Base-by-base conservation (phyloP, 2,888 invertebrate species). In the Drosophila niveifrons region DNA sequence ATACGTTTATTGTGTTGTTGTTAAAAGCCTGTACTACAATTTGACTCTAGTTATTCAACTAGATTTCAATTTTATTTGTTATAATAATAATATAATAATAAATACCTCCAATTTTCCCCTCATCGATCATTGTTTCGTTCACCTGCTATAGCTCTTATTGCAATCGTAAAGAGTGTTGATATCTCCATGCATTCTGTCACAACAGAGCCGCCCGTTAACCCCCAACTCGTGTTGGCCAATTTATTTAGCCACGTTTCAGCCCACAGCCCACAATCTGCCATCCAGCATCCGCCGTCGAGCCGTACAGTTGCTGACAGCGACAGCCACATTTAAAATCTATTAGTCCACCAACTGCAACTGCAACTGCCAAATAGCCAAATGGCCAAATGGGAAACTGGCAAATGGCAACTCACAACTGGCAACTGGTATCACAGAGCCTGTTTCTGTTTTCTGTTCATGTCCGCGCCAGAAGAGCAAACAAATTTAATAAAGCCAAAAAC, bases 241-340 rank as follows among this genome's bases (percentile, higher is more conserved):
- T 75, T 72, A 85, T 82, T 85, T 75, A 28, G 83, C 61, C 71
- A 43, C 77, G 59, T 59, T 81, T 66, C 66, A 15, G 17, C 53
- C 63, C 61, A 61, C 47, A 43, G 43, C 63, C 57, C 55, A 53
- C 46, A 10, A 34, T 34, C 57, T 57, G 57, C 47, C 46, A 46
- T 61, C 57, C 57, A 59, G 41, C 46, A 13, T n/a, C 36, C 41
- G 58, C 18, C 39, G 58, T 56, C 44, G 55, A 63, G 64, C 15
- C 43, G 62, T 56, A 47, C 57, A 66, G 59, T 65, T 59, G 88
- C 88, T 75, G 88, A 80, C 82, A 83, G 83, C 80, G 80, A 72
- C 82, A 82, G 88, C 71, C 82, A 71, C 82, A 85, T 88, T 88
- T 85, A 70, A 88, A 88, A 83, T 85, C 88, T 88, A 88, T 83